Conservation (phyloP, 2,888 invertebrate genomes). For the Himalopsyche kuldschensis region DNA sequence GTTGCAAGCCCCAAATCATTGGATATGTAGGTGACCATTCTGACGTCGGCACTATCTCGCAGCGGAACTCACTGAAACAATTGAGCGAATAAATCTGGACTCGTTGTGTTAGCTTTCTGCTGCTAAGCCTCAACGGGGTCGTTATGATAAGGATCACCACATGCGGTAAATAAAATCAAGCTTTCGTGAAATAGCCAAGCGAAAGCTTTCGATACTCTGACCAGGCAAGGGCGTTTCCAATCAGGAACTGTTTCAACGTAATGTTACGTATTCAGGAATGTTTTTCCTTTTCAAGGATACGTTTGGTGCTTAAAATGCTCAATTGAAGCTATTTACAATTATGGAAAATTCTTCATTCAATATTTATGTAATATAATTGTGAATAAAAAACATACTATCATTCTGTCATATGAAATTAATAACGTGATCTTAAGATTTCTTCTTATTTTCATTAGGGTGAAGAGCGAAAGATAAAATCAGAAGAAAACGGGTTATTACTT, state of each 20-base stretch:
- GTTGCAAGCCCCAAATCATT: not conserved
- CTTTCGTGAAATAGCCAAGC: not conserved
- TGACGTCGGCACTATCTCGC: not conserved
- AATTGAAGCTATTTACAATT: no score
- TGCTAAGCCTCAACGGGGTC: slow-evolving; percentile 3
- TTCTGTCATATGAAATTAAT: no score
- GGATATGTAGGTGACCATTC: not conserved
- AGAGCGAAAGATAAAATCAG: no score
- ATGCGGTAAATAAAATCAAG: slow-evolving; percentile 10
- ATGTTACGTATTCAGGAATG: not conserved
- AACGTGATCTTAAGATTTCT: no score
- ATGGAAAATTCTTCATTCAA: no score
- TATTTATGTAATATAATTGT: no score
- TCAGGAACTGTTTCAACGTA: not conserved
- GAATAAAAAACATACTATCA: no score
- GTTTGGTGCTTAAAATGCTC: no score
- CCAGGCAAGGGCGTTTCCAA: not conserved
- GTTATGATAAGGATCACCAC: slow-evolving; percentile 6
- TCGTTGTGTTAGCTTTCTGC: slow-evolving; percentile 3
- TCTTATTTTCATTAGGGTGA: no score
- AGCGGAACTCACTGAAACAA: not conserved
- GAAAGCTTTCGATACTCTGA: not conserved
- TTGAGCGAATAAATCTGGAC: slow-evolving; percentile 7
- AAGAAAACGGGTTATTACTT: no score
- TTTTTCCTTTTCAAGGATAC: no score